Evolutionary conservation across 1,140 invertebrate genomes (phyloP), one percentile per base, ranked within the genome.

Genomic region (Geopemphigus sp.): DNA sequence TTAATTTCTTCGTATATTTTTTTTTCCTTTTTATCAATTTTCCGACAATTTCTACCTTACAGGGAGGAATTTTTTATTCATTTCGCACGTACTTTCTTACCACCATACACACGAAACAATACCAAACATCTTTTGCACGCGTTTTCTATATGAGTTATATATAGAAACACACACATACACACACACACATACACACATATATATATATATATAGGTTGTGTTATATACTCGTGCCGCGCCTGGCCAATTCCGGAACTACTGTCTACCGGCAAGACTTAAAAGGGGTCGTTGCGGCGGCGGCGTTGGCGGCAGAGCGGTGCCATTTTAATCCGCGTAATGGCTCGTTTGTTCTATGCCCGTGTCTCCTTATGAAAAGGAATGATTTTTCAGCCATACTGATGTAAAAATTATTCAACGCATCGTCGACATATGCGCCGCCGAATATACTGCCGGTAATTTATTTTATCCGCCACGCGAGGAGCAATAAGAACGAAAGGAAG

Each of bases 381-480:
- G 73, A 47, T 76, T 76, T 76, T 76, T 76, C 56, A 76, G 24
- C 73, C 73, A 61, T 47, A 45, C 56, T 78, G 74, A 78, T 78
- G 74, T 61, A 78, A 63, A 78, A 78, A 78, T 78, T 78, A 78
- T 78, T 78, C 74, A 78, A 61, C 56, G 74, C 56, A 61, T 78
- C 56, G 74, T 59, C 56, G 56, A 59, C 74, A 61, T 78, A 78
- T 78, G 74, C 63, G 56, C 56, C 63, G 56, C 56, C 56, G 57
- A 63, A 63, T 63, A 63, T 63, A 78, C 72, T 78, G 39, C 29
- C 32, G 73, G 73, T 76, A 76, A 76, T 76, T 76, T 61, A 76
- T 76, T 76, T 76, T 76, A 24, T 76, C 29, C 56, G 47, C 24
- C 22, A 19, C 8, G 66, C 47, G 47, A 70, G 47, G 29, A 11